A percentile compares a stretch with the other conserved stretches of the same genome.
These are phyloP conservation scores for Chamaea fasciata DNA, from an alignment of 2,113 vertebrate species.

Conservation along the genomic window DNA sequence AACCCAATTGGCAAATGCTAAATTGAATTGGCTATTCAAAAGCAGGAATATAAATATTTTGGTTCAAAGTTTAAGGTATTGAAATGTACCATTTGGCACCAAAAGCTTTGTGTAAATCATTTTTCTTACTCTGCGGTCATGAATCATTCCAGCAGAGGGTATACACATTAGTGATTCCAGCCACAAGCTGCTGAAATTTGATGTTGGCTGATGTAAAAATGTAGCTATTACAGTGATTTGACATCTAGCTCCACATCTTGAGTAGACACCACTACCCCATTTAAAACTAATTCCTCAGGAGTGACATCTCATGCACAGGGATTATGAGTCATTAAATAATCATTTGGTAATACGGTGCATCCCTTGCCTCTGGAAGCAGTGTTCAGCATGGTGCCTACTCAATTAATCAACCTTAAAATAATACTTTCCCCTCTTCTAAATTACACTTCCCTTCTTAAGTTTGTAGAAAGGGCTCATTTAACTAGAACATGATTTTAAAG, in stretches of 20 bases:
- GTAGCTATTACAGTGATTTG: background rate
- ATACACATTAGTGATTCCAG: background rate
- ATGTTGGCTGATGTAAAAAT: background rate
- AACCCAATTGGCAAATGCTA: background rate
- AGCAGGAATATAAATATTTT: constrained; percentile 14
- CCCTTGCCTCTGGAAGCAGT: background rate
- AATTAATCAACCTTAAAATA: constrained; percentile 36
- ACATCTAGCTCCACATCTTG: constrained; percentile 7
- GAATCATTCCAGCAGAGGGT: background rate
- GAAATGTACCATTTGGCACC: constrained; percentile 4
- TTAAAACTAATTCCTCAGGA: constrained; percentile 36
- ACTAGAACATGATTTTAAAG: background rate
- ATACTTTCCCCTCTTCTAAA: constrained; percentile 1
- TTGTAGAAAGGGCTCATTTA: constrained; percentile 9
- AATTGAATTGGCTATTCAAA: background rate
- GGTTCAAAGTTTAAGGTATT: constrained; percentile 26
- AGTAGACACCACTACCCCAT: background rate
- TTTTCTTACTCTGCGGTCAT: background rate
- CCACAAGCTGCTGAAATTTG: background rate
- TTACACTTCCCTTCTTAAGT: background rate
- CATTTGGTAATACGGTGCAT: background rate
- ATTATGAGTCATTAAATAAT: constrained; percentile 53
- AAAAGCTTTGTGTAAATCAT: background rate
- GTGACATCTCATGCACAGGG: constrained; percentile 5
- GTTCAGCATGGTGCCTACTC: background rate